Base-by-base conservation (phyloP, 1,140 invertebrate species). In the Ceratosolen solmsi region DNA sequence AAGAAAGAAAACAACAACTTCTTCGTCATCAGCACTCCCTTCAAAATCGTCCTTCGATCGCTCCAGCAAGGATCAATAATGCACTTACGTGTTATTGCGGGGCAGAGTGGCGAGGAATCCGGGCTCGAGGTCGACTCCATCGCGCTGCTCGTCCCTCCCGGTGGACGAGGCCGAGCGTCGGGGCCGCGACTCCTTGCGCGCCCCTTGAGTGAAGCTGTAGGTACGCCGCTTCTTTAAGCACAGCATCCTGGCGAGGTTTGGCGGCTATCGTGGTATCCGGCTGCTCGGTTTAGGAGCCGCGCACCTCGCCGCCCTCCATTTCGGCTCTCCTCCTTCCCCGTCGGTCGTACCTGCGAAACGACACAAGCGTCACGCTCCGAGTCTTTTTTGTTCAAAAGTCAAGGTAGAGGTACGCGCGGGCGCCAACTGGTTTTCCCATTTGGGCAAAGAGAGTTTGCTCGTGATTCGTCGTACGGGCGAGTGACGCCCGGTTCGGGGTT, bases 131-230 rank as follows among this genome's bases (percentile, higher is more conserved):
- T 68, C 33, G 51, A 46, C 41, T 13, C 60, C 58, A 30, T 36
- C 25, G 70, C 76, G 65, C 36, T 51, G n/a, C 27, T 2, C 54
- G 9, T 63, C 72, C 22, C 54, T 63, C 25, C 63, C 68, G 20
- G 80, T 13, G 8, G 75, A 38, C 9, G 80, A 82, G 0, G 56
- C 56, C 38, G 71, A 75, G 27, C 49, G 72, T 20, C 71, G 68
- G 15, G 86, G 82, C 33, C 86, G 83, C 3, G 84, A 60, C 25
- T 87, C 85, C 51, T 77, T 56, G 73, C 86, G 87, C 30, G 85
- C 84, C 60, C 87, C 87, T 82, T 88, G 87, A 58, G 87, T 89
- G 83, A 89, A 88, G 77, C 87, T 89, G 83, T 89, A 89, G 54
- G 87, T 88, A 25, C 87, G 85, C 7, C 88, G 80, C 68, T 89